These are phyloP conservation scores for Limonius californicus DNA, from an alignment of 1,140 invertebrate species.

Conservation along the genomic window DNA sequence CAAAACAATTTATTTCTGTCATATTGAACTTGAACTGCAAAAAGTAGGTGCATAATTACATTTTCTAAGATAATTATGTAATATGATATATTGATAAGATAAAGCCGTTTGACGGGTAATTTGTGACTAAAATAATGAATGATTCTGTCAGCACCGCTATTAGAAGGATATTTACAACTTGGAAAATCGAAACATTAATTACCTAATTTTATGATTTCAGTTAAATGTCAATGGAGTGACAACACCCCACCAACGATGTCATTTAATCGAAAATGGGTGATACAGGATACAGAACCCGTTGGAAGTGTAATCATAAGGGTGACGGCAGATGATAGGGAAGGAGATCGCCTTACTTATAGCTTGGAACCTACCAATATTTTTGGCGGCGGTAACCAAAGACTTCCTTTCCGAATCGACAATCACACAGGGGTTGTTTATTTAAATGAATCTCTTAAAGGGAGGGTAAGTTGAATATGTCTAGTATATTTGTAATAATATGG, in stretches of 20 bases:
- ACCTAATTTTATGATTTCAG: conserved; percentile 15
- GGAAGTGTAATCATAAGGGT: conserved; percentile 60
- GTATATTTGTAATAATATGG: no score
- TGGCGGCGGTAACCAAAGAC: conserved; percentile 35
- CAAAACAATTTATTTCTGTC: no score
- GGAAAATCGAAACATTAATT: not conserved
- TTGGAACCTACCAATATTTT: conserved; percentile 45
- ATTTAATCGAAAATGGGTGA: conserved; percentile 63
- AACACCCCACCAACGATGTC: conserved; percentile 46
- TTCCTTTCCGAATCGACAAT: conserved; percentile 66
- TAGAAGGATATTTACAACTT: not conserved
- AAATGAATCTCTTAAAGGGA: conserved; percentile 63
- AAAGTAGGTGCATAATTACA: no score
- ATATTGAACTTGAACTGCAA: no score
- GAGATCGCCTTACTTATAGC: conserved; percentile 58
- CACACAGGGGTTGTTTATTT: conserved; percentile 65
- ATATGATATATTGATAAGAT: no score
- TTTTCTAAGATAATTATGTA: no score
- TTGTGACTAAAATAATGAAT: no score
- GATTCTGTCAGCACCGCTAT: not conserved
- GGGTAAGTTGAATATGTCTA: no score
- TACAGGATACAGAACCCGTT: conserved; percentile 60
- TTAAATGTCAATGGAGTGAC: conserved; percentile 24
- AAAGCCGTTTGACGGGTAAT: no score
- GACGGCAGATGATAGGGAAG: conserved; percentile 57